A percentile compares a stretch with the other conserved stretches of the same genome.
phyloP scores from a whole-genome alignment of 2,113 vertebrate genomes.

The Malurus melanocephalus region DNA sequence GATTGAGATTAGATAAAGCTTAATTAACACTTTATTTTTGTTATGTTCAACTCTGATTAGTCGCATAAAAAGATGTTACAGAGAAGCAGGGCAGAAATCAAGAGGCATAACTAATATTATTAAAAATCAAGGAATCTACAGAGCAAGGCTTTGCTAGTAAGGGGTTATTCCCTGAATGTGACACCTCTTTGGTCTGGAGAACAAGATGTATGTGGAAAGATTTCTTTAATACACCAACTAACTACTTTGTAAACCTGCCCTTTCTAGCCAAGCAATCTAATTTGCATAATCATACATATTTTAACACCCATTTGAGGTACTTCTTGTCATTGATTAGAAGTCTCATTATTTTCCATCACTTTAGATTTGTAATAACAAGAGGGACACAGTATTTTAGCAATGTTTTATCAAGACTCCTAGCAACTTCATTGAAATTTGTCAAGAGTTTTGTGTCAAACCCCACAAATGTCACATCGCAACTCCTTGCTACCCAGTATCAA shows the following conservation, averaged over 20 bases:
- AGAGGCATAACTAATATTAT: not conserved
- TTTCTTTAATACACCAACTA: not conserved
- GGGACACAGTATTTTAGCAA: not conserved
- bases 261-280: not conserved
- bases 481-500: not conserved
- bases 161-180: not conserved
- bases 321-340: not conserved
- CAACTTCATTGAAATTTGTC: not conserved
- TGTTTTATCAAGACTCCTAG: not conserved
- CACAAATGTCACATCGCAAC: not conserved
- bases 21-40: conserved; percentile 45
- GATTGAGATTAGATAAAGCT: conserved; percentile 40
- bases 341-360: not conserved
- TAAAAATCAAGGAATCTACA: conserved; percentile 7
- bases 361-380: not conserved
- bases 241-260: not conserved
- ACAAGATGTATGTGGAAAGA: not conserved
- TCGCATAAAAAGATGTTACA: not conserved
- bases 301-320: not conserved
- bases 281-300: not conserved
- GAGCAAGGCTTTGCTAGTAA: not conserved
- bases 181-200: not conserved
- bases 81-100: not conserved
- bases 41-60: conserved; percentile 26
- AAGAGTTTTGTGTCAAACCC: not conserved